Conservation (phyloP, 92 coral and sea anemone genomes). For the Umimayanthus chanpuru region DNA sequence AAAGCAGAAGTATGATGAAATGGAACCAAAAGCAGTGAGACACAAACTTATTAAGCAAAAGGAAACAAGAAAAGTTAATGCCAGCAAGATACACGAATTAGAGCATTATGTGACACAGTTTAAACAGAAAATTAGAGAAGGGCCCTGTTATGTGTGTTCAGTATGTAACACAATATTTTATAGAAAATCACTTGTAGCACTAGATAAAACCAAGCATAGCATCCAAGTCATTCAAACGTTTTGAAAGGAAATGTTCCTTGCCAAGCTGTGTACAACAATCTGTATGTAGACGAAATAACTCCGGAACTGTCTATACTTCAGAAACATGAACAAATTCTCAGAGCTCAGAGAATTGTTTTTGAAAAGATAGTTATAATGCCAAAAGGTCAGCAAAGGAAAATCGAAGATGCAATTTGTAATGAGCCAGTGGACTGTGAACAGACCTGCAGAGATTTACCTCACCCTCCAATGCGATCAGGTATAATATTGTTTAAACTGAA, state of each 20-base stretch:
- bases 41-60: not conserved
- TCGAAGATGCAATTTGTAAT: too few relatives aligned
- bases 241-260: slow-evolving; percentile 63
- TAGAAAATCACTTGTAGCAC: too few relatives aligned
- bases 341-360: too few relatives aligned
- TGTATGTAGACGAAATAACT: slow-evolving; percentile 64
- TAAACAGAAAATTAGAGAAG: slow-evolving; percentile 64
- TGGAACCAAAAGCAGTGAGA: slow-evolving; percentile 14
- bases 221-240: slow-evolving; percentile 56
- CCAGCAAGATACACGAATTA: slow-evolving; percentile 19
- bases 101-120: slow-evolving; percentile 49
- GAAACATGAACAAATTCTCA: too few relatives aligned
- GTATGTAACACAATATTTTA: slow-evolving; percentile 57
- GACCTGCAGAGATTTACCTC: too few relatives aligned
- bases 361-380: too few relatives aligned
- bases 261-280: slow-evolving; percentile 69
- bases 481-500: slow-evolving; percentile 56
- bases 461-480: slow-evolving; percentile 68
- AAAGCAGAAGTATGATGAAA: too few relatives aligned
- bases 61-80: not conserved
- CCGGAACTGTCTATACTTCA: slow-evolving; percentile 55
- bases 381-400: too few relatives aligned
- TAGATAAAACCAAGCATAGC: slow-evolving; percentile 45
- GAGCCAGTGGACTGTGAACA: too few relatives aligned
- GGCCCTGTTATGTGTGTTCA: slow-evolving; percentile 63